These are phyloP conservation scores for Orestias chungarensis DNA, from an alignment of 2,797 vertebrate genomes.

Conservation along the genomic window DNA sequence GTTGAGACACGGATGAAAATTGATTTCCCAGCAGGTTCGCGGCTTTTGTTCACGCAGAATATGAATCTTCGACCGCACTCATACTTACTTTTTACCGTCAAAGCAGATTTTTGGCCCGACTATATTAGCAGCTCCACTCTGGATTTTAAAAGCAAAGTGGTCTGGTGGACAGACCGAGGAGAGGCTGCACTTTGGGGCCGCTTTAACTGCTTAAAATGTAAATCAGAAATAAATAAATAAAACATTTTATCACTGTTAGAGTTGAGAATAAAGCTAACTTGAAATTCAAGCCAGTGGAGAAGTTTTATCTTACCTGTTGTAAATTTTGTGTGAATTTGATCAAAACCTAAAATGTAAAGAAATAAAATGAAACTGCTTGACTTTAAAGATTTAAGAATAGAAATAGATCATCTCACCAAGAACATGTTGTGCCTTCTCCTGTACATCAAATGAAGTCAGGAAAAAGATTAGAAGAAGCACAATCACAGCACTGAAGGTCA, in stretches of 20 bases:
- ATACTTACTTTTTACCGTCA: slow-evolving; percentile 80
- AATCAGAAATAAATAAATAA: neutral
- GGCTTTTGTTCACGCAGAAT: neutral
- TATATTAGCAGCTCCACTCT: slow-evolving; percentile 84
- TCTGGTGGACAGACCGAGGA: slow-evolving; percentile 69
- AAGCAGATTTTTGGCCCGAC: slow-evolving; percentile 91
- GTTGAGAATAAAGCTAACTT: neutral
- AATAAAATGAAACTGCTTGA: slow-evolving; percentile 6
- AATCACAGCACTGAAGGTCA: slow-evolving; percentile 17
- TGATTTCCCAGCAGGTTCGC: neutral
- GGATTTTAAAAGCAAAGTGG: slow-evolving; percentile 81
- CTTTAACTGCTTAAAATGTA: slow-evolving; percentile 28
- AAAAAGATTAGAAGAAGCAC: slow-evolving; percentile 46
- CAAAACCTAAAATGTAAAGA: slow-evolving; percentile 28
- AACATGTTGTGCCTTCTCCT: slow-evolving; percentile 11
- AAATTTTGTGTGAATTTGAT: fast-evolving
- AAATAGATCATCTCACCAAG: slow-evolving; percentile 44
- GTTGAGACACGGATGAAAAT: slow-evolving; percentile 35
- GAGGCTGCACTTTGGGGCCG: slow-evolving; percentile 76
- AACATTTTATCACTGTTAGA: neutral
- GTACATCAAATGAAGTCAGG: slow-evolving; percentile 20
- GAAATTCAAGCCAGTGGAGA: neutral
- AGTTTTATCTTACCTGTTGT: slow-evolving; percentile 17
- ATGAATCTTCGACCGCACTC: neutral
- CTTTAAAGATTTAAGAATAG: slow-evolving; percentile 7